A percentile compares a stretch with the other conserved stretches of the same genome.
phyloP scores from a whole-genome alignment of 2,888 invertebrate genomes.

The Rhingia rostrata region DNA sequence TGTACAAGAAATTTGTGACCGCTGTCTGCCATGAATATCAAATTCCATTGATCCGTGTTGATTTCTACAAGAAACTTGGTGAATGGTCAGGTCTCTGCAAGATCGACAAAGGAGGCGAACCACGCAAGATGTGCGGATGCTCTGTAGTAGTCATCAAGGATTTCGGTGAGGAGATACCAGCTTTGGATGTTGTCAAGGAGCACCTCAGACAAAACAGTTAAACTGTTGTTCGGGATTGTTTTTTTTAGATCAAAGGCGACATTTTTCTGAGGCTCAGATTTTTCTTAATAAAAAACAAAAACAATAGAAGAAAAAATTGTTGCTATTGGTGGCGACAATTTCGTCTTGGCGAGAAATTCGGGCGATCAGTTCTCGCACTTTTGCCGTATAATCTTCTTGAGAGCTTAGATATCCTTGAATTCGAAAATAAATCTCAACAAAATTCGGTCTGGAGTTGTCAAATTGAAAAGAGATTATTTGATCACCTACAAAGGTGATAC shows the following conservation, averaged over 20 bases:
- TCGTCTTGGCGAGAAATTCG: too few species aligned
- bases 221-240: constrained; percentile 75
- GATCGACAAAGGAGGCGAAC: constrained; percentile 99
- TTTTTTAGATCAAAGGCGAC: constrained; percentile 68
- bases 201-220: constrained; percentile 94
- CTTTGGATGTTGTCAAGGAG: constrained; percentile 96
- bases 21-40: constrained; percentile 98
- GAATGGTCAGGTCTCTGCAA: constrained; percentile 99
- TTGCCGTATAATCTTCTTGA: too few species aligned
- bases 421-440: too few species aligned
- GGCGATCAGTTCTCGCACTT: too few species aligned
- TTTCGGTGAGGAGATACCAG: constrained; percentile 98
- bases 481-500: too few species aligned
- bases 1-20: constrained; percentile 98
- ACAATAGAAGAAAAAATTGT: constrained; percentile 68
- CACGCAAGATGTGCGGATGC: constrained; percentile 98
- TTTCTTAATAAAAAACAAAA: constrained; percentile 75
- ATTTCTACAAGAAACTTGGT: constrained; percentile 99
- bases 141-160: constrained; percentile 99
- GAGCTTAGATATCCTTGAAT: too few species aligned
- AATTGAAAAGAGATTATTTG: too few species aligned
- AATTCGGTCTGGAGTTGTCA: too few species aligned
- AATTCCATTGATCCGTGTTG: too few species aligned
- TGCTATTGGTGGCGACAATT: too few species aligned
- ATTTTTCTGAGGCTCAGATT: constrained; percentile 67